Evolutionary conservation across 2,888 invertebrate species (phyloP), one percentile per base, ranked within the genome.

Genomic region (Epirrita christyi): DNA sequence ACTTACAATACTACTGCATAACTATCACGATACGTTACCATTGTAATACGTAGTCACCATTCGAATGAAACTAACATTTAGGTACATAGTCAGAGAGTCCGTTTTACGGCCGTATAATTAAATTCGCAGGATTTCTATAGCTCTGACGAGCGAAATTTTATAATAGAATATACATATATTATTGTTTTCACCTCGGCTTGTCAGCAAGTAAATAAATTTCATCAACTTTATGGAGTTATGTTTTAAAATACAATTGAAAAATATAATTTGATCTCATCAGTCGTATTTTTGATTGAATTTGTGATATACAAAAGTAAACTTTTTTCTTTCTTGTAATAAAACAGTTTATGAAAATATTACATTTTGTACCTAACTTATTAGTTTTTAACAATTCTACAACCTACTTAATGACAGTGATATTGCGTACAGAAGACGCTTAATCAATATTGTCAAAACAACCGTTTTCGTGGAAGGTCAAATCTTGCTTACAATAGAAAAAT

Each of bases 21-120:
- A 63, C 64, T 78, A 76, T 78, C 75, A 76, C 79, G 71, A 67
- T 64, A 37, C 28, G 52, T 55, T 49, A 50, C 50, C 41, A 28
- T 43, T 44, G 46, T 54, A 46, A 36, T 46, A 52, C 21, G 15
- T 51, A 51, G 55, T 55, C 51, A 48, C 47, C 40, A 48, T 47
- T 51, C 36, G 47, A 59, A 55, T 29, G 47, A 59, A 55, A 55
- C 42, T 59, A 55, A 45, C 50, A 37, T 21, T 44, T 54, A 59
- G 42, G 10, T 42, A 41, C 48, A 49, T 45, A 45, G 45, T 54
- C 50, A 47, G 34, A 48, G 43, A 51, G 59, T 55, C 59, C 59
- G 59, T 59, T 55, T 51, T 34, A 59, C 59, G 59, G 59, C 36
- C 21, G 32, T 29, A 11, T 42, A 36, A 40, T 38, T 55, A 59